A percentile compares a stretch with the other conserved stretches of the same genome.
Evolutionary conservation across 2,888 invertebrate species (phyloP).

Genomic region (Chaitophorus viminalis): DNA sequence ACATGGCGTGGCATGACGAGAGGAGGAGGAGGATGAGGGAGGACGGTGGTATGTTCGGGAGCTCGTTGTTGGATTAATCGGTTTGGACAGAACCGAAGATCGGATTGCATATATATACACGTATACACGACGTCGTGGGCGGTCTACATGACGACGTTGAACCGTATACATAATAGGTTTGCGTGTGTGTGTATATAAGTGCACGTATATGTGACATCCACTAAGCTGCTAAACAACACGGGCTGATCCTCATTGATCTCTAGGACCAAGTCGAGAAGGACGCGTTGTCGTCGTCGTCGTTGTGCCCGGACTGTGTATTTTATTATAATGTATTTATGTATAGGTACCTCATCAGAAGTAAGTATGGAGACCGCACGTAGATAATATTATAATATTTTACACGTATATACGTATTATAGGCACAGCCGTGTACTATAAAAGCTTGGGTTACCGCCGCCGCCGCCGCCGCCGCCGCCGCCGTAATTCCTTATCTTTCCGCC

Average conservation of each 20-base stretch:
- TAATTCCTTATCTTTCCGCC: conserved; percentile 6
- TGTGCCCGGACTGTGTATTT: not conserved
- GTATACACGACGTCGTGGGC: conserved; percentile 36
- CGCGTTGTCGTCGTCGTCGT: conserved; percentile 4
- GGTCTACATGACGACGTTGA: conserved; percentile 28
- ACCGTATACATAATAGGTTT: not conserved
- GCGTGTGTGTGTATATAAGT: not conserved
- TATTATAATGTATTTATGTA: no score
- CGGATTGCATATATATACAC: conserved; percentile 42
- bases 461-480: conserved; percentile 1
- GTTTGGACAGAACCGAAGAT: conserved; percentile 60
- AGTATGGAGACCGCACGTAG: not conserved
- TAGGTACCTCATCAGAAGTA: not conserved
- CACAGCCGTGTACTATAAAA: not conserved
- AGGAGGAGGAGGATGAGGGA: not conserved
- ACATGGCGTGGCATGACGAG: not conserved
- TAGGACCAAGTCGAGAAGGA: not conserved
- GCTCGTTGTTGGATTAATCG: conserved; percentile 53
- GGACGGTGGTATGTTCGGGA: conserved; percentile 29
- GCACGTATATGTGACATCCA: conserved; percentile 49
- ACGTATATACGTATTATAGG: not conserved
- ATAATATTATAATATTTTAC: not conserved
- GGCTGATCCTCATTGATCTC: conserved; percentile 48
- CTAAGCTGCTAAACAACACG: conserved; percentile 58
- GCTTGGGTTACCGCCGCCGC: conserved; percentile 36